Percentiles rank a stretch among this genome's conserved stretches.
Evolutionary conservation across 2,113 vertebrate species (phyloP).

Genomic region (Brachyhypopomus gauderio): DNA sequence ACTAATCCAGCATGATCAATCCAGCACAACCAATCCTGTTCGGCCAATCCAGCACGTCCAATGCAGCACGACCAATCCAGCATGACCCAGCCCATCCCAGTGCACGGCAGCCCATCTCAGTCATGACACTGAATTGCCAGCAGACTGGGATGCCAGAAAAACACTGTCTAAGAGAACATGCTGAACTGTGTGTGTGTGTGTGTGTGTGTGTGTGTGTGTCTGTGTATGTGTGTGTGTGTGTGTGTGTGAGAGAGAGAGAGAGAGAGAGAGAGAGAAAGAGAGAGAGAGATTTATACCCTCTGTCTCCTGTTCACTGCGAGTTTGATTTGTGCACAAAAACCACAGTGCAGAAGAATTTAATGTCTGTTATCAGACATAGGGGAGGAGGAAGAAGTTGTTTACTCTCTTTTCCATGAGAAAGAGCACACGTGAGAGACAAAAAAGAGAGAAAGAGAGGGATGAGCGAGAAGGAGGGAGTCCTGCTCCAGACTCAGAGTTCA

Average conservation of each 20-base stretch:
- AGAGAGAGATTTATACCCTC: background rate
- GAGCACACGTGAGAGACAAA: slow-evolving; percentile 1
- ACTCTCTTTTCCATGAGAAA: slow-evolving; percentile 22
- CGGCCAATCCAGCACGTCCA: background rate
- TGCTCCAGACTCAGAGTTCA: slow-evolving; percentile 50
- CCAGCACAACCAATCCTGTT: background rate
- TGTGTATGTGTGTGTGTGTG: background rate
- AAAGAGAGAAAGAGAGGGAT: background rate
- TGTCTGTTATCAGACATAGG: slow-evolving; percentile 17
- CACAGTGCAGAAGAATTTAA: slow-evolving; percentile 17
- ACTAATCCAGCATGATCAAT: background rate
- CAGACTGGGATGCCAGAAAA: background rate
- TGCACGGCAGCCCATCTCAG: background rate
- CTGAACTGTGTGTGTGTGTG: background rate
- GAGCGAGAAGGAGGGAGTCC: slow-evolving; percentile 11
- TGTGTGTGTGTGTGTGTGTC: background rate
- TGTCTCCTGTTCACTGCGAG: slow-evolving; percentile 3
- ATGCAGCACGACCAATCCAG: background rate
- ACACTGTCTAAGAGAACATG: background rate
- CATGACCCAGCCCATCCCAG: background rate
- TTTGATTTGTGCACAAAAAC: slow-evolving; percentile 19
- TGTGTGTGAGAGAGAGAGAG: background rate
- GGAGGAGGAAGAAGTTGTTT: slow-evolving; percentile 10
- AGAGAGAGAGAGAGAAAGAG: background rate
- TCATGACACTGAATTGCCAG: background rate